Evolutionary conservation across 2,797 vertebrate genomes (phyloP).

Genomic region (Helostoma temminkii): DNA sequence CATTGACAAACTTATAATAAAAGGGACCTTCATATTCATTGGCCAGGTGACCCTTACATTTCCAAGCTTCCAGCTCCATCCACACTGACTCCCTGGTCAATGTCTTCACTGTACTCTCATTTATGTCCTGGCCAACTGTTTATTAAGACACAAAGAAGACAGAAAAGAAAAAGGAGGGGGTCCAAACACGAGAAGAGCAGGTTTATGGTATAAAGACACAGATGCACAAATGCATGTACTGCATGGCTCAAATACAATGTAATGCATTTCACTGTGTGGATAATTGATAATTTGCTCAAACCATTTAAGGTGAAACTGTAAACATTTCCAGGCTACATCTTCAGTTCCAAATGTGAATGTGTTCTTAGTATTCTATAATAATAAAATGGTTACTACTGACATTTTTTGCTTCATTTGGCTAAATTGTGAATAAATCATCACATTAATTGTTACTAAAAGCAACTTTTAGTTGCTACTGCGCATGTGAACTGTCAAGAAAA

Average conservation of each 20-base stretch:
- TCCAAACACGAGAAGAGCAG: constrained; percentile 9
- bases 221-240: background rate
- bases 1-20: constrained; percentile 88
- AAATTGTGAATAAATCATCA: background rate
- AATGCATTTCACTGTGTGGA: too few relatives aligned
- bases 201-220: background rate
- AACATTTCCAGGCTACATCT: too few relatives aligned
- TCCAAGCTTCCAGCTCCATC: constrained; percentile 69
- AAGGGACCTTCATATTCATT: constrained; percentile 86
- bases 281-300: background rate
- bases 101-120: constrained; percentile 57
- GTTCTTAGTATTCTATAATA: too few relatives aligned
- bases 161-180: constrained; percentile 1
- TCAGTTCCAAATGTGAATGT: too few relatives aligned
- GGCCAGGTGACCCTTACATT: constrained; percentile 82
- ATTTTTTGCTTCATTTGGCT: background rate
- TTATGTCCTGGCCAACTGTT: constrained; percentile 55
- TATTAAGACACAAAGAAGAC: constrained; percentile 52
- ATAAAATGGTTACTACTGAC: too few relatives aligned
- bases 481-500: background rate
- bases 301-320: too few relatives aligned
- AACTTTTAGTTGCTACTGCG: background rate
- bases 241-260: background rate
- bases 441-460: background rate
- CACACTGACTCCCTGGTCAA: constrained; percentile 39